Percentiles rank a stretch among this genome's conserved stretches.
phyloP scores from a whole-genome alignment of 2,113 vertebrate genomes.

The Caranx melampygus region DNA sequence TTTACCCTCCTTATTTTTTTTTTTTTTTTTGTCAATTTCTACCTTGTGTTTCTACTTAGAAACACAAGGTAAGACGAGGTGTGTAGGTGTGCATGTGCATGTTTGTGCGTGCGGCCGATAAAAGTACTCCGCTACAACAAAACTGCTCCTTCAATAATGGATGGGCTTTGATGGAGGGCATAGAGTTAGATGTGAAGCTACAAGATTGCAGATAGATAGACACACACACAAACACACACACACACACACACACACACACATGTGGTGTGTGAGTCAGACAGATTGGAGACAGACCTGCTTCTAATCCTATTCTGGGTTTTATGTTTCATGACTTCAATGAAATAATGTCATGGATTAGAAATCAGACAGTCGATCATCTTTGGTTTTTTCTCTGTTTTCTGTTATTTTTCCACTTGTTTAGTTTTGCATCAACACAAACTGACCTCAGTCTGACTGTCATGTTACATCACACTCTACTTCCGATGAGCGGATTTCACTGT shows the following conservation, averaged over 20 bases:
- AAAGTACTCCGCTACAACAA: conserved; percentile 38
- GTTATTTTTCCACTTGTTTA: too few species aligned
- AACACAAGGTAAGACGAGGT: neutral
- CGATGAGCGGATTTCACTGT: neutral
- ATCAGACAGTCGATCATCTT: neutral
- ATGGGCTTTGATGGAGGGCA: conserved; percentile 52
- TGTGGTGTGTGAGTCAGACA: conserved; percentile 13
- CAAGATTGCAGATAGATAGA: neutral
- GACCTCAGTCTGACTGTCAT: neutral
- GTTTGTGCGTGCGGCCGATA: conserved; percentile 3
- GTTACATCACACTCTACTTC: neutral
- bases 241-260: conserved; percentile 25
- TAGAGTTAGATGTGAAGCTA: conserved; percentile 19
- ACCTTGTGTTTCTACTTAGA: neutral
- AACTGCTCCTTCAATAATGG: conserved; percentile 53
- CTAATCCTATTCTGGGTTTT: conserved; percentile 25
- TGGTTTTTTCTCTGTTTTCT: neutral
- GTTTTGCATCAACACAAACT: neutral
- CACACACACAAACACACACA: too few species aligned
- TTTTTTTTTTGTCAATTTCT: neutral
- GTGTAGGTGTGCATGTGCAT: conserved; percentile 21
- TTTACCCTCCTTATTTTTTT: neutral
- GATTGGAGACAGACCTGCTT: conserved; percentile 32
- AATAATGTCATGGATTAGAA: conserved; percentile 43
- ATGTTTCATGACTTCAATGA: conserved; percentile 34